Evolutionary conservation across 1,140 invertebrate genomes (phyloP).

Genomic region (Pseudomyrmex gracilis): DNA sequence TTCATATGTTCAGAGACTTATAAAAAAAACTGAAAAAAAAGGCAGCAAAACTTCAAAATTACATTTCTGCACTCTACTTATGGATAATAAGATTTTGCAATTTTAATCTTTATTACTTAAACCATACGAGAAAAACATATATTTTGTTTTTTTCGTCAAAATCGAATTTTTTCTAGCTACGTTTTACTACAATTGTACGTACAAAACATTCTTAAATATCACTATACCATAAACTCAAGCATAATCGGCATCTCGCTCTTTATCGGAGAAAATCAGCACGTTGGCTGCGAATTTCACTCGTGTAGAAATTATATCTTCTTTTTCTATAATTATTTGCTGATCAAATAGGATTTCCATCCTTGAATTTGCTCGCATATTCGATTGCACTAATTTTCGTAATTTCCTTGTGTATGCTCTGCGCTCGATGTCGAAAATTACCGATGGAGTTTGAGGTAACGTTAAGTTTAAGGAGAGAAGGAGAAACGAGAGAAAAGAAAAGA

Average conservation of each 20-base stretch:
- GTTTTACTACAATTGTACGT: too few relatives aligned
- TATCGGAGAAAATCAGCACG: not conserved
- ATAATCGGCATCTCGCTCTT: constrained; percentile 35
- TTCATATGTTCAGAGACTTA: too few relatives aligned
- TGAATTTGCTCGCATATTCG: constrained; percentile 23
- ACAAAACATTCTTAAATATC: too few relatives aligned
- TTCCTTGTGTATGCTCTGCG: constrained; percentile 6
- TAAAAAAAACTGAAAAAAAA: too few relatives aligned
- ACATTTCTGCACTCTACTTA: too few relatives aligned
- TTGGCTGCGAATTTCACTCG: constrained; percentile 20
- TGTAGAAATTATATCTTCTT: constrained; percentile 23
- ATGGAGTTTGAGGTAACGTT: constrained; percentile 54
- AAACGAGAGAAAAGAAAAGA: constrained; percentile 33
- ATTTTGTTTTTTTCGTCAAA: too few relatives aligned
- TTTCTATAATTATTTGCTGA: constrained; percentile 45
- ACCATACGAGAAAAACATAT: too few relatives aligned
- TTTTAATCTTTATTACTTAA: too few relatives aligned
- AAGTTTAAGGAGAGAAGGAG: constrained; percentile 64
- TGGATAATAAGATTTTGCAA: too few relatives aligned
- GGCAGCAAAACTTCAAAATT: too few relatives aligned
- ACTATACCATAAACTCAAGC: constrained; percentile 51
- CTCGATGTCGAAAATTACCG: constrained; percentile 28
- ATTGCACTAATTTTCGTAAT: constrained; percentile 42
- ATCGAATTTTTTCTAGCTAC: too few relatives aligned
- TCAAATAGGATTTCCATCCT: constrained; percentile 34